Evolutionary conservation across 35 echinoderm and acorn worm genomes (phyloP), one percentile per base, ranked within the genome.

Genomic region (Acanthaster planci): DNA sequence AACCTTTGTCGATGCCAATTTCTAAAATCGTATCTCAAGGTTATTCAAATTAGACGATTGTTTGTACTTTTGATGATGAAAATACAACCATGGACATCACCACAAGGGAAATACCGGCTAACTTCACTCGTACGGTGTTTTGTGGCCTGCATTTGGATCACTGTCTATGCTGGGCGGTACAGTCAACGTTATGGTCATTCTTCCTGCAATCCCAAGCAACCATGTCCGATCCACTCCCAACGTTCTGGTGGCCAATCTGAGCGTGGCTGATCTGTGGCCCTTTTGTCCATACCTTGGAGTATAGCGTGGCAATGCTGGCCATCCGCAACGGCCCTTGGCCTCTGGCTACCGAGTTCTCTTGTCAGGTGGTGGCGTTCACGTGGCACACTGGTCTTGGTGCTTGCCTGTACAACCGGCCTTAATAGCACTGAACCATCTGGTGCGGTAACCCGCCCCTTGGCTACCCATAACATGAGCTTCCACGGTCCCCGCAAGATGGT

Each of bases 171-270:
- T 94, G 19, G 92, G 92, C 17, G 81, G 64, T 7, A 7, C 86
- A 2, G 92, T 88, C 2, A 94, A 94, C 64, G 75, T 30, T 37
- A 51, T 94, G 35, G 92, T 94, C 1, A 94, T 94, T 52, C 21
- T 87, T 52, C 82, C 84, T 14, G 92, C 90, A 12, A 6, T 47
- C 10, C 40, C 87, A 19, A 86, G 77, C 15, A 35, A 59, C 30
- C 90, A 90, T 35, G 82, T 94, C 2, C 84, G 92, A 7, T 87
- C 92, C 3, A 85, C 60, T n/a, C 90, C 92, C 19, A 90, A 94
- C 19, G 87, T 84, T 3, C 83, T 91, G 8, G 84, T 94, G 10
- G 92, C 90, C 42, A 94, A 90, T 40, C 88, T 94, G 32, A 90
- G 88, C 29, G 83, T 94, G 2, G 92, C 92, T 77, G 92, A 94